These are phyloP conservation scores for Oreochromis niloticus DNA, from an alignment of 2,113 vertebrate species.

Conservation along the genomic window DNA sequence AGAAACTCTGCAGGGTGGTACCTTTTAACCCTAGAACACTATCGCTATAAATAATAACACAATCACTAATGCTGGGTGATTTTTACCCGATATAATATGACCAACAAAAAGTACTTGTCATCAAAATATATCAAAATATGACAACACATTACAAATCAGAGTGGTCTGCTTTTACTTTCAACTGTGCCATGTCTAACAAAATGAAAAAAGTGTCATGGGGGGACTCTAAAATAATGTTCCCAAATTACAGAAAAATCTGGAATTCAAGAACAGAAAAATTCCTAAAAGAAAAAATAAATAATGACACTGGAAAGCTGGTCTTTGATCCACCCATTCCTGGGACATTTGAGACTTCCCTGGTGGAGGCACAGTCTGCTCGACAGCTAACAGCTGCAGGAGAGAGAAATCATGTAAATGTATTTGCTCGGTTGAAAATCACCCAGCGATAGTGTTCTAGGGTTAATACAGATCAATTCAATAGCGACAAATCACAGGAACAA, in stretches of 20 bases:
- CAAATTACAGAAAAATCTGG: background rate
- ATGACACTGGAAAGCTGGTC: background rate
- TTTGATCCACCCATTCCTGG: background rate
- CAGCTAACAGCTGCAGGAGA: background rate
- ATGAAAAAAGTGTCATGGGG: background rate
- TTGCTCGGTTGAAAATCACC: background rate
- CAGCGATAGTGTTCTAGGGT: background rate
- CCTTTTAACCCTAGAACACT: too few relatives aligned
- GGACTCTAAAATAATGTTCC: background rate
- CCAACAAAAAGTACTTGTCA: too few relatives aligned
- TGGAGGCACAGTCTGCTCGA: background rate
- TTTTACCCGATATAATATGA: too few relatives aligned
- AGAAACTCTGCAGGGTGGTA: background rate
- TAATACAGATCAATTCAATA: background rate
- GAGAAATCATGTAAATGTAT: background rate
- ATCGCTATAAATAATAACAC: too few relatives aligned
- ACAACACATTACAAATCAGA: background rate
- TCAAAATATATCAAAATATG: too few relatives aligned
- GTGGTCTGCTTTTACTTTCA: background rate
- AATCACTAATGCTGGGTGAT: background rate
- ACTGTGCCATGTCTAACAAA: background rate
- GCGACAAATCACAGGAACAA: background rate
- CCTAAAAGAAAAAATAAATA: background rate
- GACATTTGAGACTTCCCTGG: background rate
- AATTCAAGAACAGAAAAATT: background rate